Evolutionary conservation across 2,888 invertebrate genomes (phyloP), one percentile per base, ranked within the genome.

Genomic region (Caenorhabditis afra): DNA sequence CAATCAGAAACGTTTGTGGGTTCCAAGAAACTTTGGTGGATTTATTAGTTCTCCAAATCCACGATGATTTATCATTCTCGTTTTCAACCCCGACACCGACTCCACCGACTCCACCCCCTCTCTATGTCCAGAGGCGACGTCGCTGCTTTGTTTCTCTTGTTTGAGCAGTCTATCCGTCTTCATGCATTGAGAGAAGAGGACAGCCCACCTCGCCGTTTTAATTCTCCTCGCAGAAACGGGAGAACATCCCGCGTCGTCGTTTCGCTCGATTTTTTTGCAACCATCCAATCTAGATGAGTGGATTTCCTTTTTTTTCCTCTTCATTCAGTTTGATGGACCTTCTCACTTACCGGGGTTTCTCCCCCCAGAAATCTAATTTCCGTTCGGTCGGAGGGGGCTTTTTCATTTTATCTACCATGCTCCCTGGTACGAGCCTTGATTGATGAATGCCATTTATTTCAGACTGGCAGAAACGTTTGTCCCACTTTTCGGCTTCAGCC

Each of bases 251-350:
- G 39, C 20, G 18, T 12, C 45, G 57, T 37, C 41, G 47, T 55
- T 44, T 16, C 35, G 14, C 41, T 41, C 23, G 18, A 45, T 41
- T 62, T 70, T 62, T 71, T 62, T 29, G 8, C 57, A 41, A 49
- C 62, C 39, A 55, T 64, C 22, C 71, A 71, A 71, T 71, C 62
- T 71, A 57, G 49, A 71, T 64, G 47, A 71, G 71, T 55, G 57
- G 59, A 16, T 41, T 62, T 64, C 14, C 29, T n/a, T 7, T 29
- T 37, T 14, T 55, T 35, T 29, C 29, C 7, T 7, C 29, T 7
- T 44, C 29, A 29, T 29, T 29, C 29, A 7, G 29, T 29, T 29
- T 29, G 3, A 29, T 29, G 29, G 29, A 7, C 29, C 29, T 29
- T 29, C 29, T 29, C 29, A 29, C 29, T 3, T 29, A 29, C 7